A percentile compares a stretch with the other conserved stretches of the same genome.
These are phyloP conservation scores for Myzus persicae DNA, from an alignment of 1,140 invertebrate genomes.

Conservation along the genomic window DNA sequence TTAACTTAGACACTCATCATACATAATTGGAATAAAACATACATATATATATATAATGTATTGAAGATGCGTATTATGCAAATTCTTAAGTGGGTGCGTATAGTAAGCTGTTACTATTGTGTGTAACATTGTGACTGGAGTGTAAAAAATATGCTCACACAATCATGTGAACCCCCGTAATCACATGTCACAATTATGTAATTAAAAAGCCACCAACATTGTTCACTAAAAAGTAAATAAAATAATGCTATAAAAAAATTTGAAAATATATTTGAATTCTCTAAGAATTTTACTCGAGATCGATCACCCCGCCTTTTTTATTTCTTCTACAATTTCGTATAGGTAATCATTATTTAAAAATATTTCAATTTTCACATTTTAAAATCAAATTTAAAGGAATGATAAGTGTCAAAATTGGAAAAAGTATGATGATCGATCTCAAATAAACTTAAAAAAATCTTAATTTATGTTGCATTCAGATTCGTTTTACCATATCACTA, in stretches of 20 bases:
- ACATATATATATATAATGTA: background rate
- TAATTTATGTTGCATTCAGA: no score
- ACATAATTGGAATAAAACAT: background rate
- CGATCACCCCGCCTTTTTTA: background rate
- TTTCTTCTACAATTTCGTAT: background rate
- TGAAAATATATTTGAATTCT: background rate
- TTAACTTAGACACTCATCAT: background rate
- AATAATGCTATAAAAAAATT: background rate
- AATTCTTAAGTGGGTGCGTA: background rate
- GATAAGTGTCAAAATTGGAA: no score
- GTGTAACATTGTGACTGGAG: no score
- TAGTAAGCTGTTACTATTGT: background rate
- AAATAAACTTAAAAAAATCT: background rate
- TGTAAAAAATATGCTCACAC: background rate
- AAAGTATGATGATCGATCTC: background rate
- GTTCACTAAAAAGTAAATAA: background rate
- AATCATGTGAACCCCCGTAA: background rate
- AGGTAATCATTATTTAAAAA: no score
- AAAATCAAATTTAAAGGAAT: no score
- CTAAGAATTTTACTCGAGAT: background rate
- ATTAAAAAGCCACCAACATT: background rate
- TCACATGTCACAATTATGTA: background rate
- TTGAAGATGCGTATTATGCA: background rate
- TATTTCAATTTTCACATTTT: no score
- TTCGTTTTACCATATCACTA: no score